phyloP scores from a whole-genome alignment of 2,113 vertebrate species.

The Nycticorax nycticorax region DNA sequence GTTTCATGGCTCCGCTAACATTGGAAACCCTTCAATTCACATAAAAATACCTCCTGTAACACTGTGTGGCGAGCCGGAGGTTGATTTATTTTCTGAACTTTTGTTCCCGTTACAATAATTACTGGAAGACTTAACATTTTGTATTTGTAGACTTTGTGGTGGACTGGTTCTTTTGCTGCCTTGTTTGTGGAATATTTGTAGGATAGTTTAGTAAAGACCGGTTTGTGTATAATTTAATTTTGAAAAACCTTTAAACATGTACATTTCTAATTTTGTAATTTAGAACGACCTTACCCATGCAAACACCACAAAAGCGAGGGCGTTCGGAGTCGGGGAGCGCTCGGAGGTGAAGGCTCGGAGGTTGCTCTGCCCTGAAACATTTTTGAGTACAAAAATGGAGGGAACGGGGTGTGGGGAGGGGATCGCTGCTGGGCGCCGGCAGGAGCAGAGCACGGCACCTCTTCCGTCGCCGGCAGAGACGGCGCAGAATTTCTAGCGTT shows the following conservation, averaged over 20 bases:
- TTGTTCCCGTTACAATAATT: slow-evolving; percentile 49
- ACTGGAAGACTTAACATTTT: slow-evolving; percentile 70
- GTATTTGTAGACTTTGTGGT: slow-evolving; percentile 76
- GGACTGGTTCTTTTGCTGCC: slow-evolving; percentile 78
- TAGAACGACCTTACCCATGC: not conserved
- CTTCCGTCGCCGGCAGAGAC: not conserved
- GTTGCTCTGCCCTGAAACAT: not conserved
- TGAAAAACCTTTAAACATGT: slow-evolving; percentile 48
- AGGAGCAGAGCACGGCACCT: not conserved
- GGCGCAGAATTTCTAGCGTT: not conserved
- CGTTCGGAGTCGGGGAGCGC: not conserved
- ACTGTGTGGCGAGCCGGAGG: slow-evolving; percentile 40
- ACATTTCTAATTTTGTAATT: slow-evolving; percentile 53
- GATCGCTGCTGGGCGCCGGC: not conserved
- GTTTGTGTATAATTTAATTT: slow-evolving; percentile 71
- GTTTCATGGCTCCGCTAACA: not conserved
- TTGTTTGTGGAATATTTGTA: slow-evolving; percentile 80
- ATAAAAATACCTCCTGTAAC: not conserved
- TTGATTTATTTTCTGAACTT: slow-evolving; percentile 59
- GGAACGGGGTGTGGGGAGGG: not conserved
- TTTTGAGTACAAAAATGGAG: slow-evolving; percentile 34
- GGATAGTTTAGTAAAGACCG: slow-evolving; percentile 74
- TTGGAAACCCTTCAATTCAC: not conserved
- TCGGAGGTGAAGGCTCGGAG: not conserved
- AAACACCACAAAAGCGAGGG: not conserved